These are phyloP conservation scores for Thryonomys swinderianus DNA, from an alignment of 2,113 vertebrate genomes.

Conservation along the genomic window DNA sequence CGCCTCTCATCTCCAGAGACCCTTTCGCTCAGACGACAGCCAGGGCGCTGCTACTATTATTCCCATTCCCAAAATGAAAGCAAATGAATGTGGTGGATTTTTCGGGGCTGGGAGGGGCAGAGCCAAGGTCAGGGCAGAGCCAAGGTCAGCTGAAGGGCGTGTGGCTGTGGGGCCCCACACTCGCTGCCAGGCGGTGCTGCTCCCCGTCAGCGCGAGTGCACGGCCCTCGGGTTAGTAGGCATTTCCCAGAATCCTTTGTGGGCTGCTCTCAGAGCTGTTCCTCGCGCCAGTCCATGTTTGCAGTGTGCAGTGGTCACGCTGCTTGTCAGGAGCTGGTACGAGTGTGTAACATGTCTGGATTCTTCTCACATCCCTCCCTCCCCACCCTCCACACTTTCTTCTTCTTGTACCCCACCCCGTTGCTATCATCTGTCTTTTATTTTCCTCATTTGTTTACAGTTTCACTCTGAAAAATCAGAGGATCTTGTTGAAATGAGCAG, in stretches of 20 bases:
- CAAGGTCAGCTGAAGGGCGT: background rate
- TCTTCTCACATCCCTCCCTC: background rate
- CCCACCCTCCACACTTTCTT: too few relatives aligned
- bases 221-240: too few relatives aligned
- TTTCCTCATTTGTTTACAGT: background rate
- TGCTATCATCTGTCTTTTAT: background rate
- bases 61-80: background rate
- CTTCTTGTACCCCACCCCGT: background rate
- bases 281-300: background rate
- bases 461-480: background rate
- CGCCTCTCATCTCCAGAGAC: background rate
- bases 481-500: background rate
- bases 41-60: background rate
- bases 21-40: background rate
- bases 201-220: too few relatives aligned
- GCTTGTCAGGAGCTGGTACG: background rate
- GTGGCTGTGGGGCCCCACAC: too few relatives aligned
- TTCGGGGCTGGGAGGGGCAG: background rate
- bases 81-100: background rate
- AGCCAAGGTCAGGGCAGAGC: background rate
- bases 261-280: background rate
- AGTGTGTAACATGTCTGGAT: background rate
- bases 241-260: too few relatives aligned
- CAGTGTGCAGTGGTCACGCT: background rate
- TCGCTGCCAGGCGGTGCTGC: too few relatives aligned